Base-by-base conservation (phyloP, 2,113 vertebrate species). In the Cebus imitator region DNA sequence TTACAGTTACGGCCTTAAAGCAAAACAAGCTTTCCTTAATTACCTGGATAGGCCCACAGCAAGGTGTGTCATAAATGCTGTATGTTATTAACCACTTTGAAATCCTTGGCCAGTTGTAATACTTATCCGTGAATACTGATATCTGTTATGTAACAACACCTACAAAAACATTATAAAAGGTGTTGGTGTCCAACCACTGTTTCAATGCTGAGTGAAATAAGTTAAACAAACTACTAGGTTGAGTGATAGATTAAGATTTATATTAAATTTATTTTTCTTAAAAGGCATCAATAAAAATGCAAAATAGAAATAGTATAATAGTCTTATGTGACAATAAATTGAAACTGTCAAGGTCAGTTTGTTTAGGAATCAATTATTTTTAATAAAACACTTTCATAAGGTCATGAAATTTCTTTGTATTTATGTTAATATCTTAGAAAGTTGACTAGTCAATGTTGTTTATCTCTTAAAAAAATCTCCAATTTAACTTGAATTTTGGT, bases 1-100 rank as follows among this genome's bases (percentile, higher is more conserved):
- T 64, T 64, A 93, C 93, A 97, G 97, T 96, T 92, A 92, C 72
- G 97, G 91, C n/a, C 97, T 98, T 94, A 97, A 86, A 94, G 75
- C 81, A 95, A 80, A 90, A 17, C 43, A 91, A 96, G 90, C 92
- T 92, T 97, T 91, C 52, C 95, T 88, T 91, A 81, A 96, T 98
- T 93, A 96, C 94, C 52, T 90, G 85, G 35, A 2, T 0, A 50
- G 21, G 55, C 92, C 45, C 81, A 79, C 1, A 92, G 79, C 17
- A 92, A 97, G 83, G 48, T 78, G 7, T 87, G 14, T 95, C 66
- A 96, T 97, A 97, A 91, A 97, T 96, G 84, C 79, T 61, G 11
- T 76, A 95, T 78, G 95, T 85, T 82, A 90, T 95, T 93, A 96
- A 45, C 14, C 25, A 85, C 50, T 92, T 87, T 90, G 66, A 90